Conservation (phyloP, 2,113 vertebrate genomes). For the Crotalus tigris region DNA sequence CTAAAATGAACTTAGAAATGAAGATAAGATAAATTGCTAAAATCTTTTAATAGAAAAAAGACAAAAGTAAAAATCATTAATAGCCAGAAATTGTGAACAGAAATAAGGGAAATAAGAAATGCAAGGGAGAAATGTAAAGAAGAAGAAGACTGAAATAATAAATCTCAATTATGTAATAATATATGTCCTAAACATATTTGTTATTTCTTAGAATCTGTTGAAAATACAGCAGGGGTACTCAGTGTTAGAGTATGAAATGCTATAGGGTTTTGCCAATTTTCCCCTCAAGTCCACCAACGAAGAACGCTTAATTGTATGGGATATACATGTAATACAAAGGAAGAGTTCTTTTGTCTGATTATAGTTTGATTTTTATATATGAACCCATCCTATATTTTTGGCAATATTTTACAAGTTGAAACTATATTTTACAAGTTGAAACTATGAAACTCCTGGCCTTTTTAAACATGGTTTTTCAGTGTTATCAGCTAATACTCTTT, state of each 20-base stretch:
- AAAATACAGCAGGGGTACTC: neutral
- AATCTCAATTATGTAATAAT: neutral
- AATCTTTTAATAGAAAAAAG: neutral
- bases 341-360: neutral
- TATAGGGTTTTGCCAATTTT: neutral
- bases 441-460: neutral
- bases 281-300: neutral
- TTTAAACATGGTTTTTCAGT: neutral
- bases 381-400: neutral
- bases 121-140: neutral
- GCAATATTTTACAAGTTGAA: neutral
- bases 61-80: neutral
- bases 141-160: neutral
- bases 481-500: neutral
- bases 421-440: neutral
- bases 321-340: neutral
- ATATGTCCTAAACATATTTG: neutral
- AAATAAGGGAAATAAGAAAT: neutral
- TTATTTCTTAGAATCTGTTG: neutral
- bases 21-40: neutral
- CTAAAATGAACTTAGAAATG: neutral
- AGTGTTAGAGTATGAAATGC: neutral
- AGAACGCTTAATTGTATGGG: neutral
- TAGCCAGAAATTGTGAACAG: neutral
- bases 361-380: neutral